Conservation (phyloP, 2,888 invertebrate genomes). For the Acrobeloides nanus region DNA sequence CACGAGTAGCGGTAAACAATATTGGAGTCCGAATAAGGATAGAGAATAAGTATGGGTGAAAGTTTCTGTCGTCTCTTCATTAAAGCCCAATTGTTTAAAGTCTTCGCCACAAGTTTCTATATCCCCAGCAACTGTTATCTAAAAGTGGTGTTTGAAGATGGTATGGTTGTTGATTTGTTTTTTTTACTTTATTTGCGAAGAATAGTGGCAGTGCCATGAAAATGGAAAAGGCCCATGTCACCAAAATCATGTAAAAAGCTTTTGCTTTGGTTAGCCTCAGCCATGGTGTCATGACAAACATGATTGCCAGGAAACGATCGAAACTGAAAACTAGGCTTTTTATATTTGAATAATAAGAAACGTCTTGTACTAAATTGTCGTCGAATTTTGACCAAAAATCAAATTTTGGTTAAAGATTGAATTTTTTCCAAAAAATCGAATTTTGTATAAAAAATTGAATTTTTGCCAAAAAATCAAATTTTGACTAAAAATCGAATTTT, state of each 20-base stretch:
- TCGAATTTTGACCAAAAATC: too few relatives aligned
- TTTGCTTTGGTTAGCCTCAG: slow-evolving; percentile 35
- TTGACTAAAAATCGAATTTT: too few relatives aligned
- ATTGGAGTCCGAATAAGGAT: slow-evolving; percentile 46
- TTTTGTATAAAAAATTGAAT: too few relatives aligned
- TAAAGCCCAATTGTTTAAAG: slow-evolving; percentile 29
- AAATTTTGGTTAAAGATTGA: too few relatives aligned
- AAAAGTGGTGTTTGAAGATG: slow-evolving; percentile 10
- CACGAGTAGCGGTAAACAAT: slow-evolving; percentile 49
- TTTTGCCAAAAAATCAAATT: too few relatives aligned
- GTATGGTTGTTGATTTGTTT: background rate
- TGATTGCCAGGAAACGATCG: slow-evolving; percentile 52
- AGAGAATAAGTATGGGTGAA: too few relatives aligned
- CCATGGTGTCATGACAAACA: slow-evolving; percentile 47
- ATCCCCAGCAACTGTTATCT: slow-evolving; percentile 7
- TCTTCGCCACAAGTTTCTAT: slow-evolving; percentile 39
- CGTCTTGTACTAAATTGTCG: too few relatives aligned
- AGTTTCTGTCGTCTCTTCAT: slow-evolving; percentile 25
- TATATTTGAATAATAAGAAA: too few relatives aligned
- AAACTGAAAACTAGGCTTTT: slow-evolving; percentile 33
- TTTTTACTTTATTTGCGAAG: slow-evolving; percentile 33
- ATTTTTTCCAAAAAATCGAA: too few relatives aligned
- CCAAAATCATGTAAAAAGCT: slow-evolving; percentile 40
- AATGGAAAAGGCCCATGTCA: slow-evolving; percentile 47
- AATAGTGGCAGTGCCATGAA: slow-evolving; percentile 46